Base-by-base conservation (phyloP, 1,140 invertebrate genomes). In the Aphaenogaster floridana region DNA sequence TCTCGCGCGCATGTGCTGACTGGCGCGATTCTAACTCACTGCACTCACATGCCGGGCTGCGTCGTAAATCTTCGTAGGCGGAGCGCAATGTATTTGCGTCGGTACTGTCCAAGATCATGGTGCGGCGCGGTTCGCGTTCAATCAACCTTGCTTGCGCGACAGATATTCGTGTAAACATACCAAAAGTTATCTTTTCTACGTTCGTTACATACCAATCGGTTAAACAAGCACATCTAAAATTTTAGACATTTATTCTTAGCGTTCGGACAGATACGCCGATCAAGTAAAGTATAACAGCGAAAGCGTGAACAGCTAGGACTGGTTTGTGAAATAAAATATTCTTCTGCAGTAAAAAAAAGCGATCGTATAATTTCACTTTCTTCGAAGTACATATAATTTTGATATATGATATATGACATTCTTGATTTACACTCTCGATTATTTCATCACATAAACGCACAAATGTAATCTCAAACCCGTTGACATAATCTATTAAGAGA, bases 61-160 rank as follows among this genome's bases (percentile, higher is more conserved):
- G 72, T 69, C 88, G 86, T 92, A 91, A 93, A 93, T 92, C 89
- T 89, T 86, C 71, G 72, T 89, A 79, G 91, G 91, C 85, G 86
- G 89, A 78, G 86, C 86, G 77, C 66, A 79, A 88, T 78, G 87
- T 57, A 88, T 86, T 83, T n/a, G 89, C 90, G 71, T 90, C 80
- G 77, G 78, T 80, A 63, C 68, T 66, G 81, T 86, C 90, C 89
- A 88, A 88, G 89, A 91, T 84, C 69, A 36, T 50, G 80, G 66
- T 52, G 80, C 52, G 64, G 42, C 42, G 61, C 36, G 66, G 8
- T 50, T 42, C 28, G 42, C 28, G 76, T 79, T 68, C 69, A 50
- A 61, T 61, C 69, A 48, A 48, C 17, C 50, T 45, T 13, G 45
- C 34, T 57, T 17, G 21, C 48, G 48, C 68, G 64, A 80, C 78